Evolutionary conservation across 2,888 invertebrate genomes (phyloP).

Genomic region (Exocentrus adspersus): DNA sequence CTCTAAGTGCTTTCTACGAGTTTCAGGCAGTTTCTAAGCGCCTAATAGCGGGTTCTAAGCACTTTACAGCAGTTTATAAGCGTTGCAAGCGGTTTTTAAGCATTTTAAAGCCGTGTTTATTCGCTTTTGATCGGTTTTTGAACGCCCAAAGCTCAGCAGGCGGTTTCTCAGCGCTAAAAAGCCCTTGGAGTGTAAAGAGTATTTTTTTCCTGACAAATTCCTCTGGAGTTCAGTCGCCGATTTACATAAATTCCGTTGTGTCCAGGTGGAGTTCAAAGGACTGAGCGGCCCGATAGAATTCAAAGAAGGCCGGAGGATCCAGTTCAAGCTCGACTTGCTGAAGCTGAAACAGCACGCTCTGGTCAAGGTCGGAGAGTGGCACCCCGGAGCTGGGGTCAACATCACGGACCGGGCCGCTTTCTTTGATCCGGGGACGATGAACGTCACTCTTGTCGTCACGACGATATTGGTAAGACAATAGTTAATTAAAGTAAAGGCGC

Average conservation of each 20-base stretch:
- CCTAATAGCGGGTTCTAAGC: too few relatives aligned
- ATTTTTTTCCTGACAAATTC: too few relatives aligned
- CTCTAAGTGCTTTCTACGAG: too few relatives aligned
- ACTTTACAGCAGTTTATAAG: too few relatives aligned
- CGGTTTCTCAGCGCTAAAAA: too few relatives aligned
- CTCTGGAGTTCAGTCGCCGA: too few relatives aligned
- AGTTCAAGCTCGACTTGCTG: conserved; percentile 79
- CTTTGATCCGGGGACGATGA: conserved; percentile 76
- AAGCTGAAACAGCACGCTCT: conserved; percentile 79
- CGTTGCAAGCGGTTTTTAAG: too few relatives aligned
- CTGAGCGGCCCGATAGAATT: conserved; percentile 84
- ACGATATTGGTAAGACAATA: conserved; percentile 75
- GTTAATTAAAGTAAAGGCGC: neutral
- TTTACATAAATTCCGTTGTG: conserved; percentile 25
- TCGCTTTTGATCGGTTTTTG: too few relatives aligned
- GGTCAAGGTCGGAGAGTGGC: conserved; percentile 82
- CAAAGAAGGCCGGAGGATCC: conserved; percentile 79
- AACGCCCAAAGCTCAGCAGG: too few relatives aligned
- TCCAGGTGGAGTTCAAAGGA: conserved; percentile 81
- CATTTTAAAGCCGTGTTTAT: too few relatives aligned
- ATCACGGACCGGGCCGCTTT: conserved; percentile 77
- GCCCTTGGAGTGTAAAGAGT: too few relatives aligned
- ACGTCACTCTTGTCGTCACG: conserved; percentile 80
- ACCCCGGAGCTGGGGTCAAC: conserved; percentile 73
- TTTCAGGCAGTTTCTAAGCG: too few relatives aligned